Conservation (phyloP, 2,888 invertebrate genomes). For the Brachylomia viminalis region DNA sequence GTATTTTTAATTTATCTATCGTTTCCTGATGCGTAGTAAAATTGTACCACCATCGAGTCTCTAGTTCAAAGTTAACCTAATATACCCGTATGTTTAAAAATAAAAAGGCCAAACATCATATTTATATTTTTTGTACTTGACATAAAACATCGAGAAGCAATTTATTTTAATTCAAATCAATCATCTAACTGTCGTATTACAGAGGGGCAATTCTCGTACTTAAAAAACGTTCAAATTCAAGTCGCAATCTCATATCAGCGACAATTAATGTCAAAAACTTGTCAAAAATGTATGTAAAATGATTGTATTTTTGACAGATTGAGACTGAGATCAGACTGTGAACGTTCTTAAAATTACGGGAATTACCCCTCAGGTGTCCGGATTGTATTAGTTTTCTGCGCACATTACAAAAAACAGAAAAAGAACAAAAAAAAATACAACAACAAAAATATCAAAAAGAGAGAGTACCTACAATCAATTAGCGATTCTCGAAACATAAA, state of each 20-base stretch:
- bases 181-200: background rate
- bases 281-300: too few relatives aligned
- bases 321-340: too few relatives aligned
- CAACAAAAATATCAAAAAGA: background rate
- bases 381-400: background rate
- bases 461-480: background rate
- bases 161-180: background rate
- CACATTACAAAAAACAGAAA: too few relatives aligned
- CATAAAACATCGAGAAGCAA: background rate
- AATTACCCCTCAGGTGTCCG: too few relatives aligned
- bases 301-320: too few relatives aligned
- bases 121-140: background rate
- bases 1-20: background rate
- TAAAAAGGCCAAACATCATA: background rate
- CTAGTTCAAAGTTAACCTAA: background rate
- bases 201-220: too few relatives aligned
- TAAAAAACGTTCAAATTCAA: too few relatives aligned
- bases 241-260: too few relatives aligned
- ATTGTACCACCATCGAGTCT: background rate
- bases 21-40: background rate
- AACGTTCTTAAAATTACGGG: too few relatives aligned
- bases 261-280: too few relatives aligned
- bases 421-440: too few relatives aligned
- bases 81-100: background rate
- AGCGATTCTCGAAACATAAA: background rate